Evolutionary conservation across 2,113 vertebrate genomes (phyloP).

Genomic region (Neomonachus schauinslandi): DNA sequence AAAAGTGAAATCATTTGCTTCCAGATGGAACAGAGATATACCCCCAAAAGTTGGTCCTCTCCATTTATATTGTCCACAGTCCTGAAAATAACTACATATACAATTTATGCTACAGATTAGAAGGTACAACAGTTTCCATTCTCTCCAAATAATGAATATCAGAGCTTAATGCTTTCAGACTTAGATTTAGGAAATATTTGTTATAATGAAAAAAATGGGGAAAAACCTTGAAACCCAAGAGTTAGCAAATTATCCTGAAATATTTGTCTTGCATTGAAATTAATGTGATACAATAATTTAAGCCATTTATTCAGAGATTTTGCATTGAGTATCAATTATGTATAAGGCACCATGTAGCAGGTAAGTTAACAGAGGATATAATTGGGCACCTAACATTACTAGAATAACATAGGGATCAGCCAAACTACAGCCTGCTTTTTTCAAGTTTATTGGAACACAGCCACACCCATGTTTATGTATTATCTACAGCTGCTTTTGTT

Average conservation of each 20-base stretch:
- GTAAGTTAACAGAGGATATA: not conserved
- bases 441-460: not conserved
- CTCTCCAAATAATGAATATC: not conserved
- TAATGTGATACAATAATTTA: not conserved
- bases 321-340: not conserved
- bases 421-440: not conserved
- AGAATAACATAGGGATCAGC: not conserved
- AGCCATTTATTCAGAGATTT: not conserved
- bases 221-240: not conserved
- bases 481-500: not conserved
- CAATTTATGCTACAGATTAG: not conserved
- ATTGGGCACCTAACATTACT: not conserved
- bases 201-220: not conserved
- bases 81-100: not conserved
- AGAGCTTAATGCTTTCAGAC: not conserved
- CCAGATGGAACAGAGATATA: not conserved
- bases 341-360: not conserved
- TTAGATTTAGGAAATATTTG: not conserved
- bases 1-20: conserved; percentile 21
- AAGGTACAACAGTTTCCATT: not conserved
- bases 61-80: not conserved
- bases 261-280: not conserved
- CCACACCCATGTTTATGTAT: not conserved
- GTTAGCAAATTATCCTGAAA: conserved; percentile 10
- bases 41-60: not conserved